Percentiles rank a stretch among this genome's conserved stretches.
Conservation (phyloP, 2,888 invertebrate genomes). For the Dicycla oo region DNA sequence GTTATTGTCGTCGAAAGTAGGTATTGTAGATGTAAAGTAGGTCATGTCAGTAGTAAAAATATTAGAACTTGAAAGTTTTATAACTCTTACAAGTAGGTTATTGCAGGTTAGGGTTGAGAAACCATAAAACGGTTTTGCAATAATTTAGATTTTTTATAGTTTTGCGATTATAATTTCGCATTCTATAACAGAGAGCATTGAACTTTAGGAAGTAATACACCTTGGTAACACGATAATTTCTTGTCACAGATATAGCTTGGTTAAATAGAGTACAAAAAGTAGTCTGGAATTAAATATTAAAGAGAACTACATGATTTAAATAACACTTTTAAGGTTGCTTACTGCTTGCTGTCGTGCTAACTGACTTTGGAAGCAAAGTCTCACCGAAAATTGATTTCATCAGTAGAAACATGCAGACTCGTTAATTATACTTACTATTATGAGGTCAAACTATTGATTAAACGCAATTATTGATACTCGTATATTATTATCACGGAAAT, state of each 20-base stretch:
- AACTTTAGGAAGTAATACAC: conserved; percentile 16
- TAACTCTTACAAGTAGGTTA: conserved; percentile 42
- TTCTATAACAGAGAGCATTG: not conserved
- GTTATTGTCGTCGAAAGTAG: conserved; percentile 34
- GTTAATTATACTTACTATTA: conserved; percentile 28
- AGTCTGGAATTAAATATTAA: not conserved
- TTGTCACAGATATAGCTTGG: not conserved
- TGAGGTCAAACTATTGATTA: conserved; percentile 33
- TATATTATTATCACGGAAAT: conserved; percentile 6
- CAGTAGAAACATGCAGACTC: conserved; percentile 6
- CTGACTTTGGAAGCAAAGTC: not conserved
- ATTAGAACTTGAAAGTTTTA: conserved; percentile 42
- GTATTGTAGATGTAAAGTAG: conserved; percentile 21
- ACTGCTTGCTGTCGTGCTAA: not conserved
- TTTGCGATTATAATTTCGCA: conserved; percentile 19
- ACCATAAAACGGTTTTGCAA: conserved; percentile 36
- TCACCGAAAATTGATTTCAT: conserved; percentile 27
- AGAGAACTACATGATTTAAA: not conserved
- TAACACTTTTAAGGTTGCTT: not conserved
- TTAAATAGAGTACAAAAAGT: not conserved
- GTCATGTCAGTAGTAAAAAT: conserved; percentile 47
- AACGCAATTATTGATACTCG: conserved; percentile 26
- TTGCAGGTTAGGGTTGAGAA: conserved; percentile 30
- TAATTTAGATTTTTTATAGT: conserved; percentile 47
- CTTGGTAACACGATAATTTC: not conserved